Evolutionary conservation across 1,140 invertebrate species (phyloP), one percentile per base, ranked within the genome.

Genomic region (Zaprionus kolodkinae): DNA sequence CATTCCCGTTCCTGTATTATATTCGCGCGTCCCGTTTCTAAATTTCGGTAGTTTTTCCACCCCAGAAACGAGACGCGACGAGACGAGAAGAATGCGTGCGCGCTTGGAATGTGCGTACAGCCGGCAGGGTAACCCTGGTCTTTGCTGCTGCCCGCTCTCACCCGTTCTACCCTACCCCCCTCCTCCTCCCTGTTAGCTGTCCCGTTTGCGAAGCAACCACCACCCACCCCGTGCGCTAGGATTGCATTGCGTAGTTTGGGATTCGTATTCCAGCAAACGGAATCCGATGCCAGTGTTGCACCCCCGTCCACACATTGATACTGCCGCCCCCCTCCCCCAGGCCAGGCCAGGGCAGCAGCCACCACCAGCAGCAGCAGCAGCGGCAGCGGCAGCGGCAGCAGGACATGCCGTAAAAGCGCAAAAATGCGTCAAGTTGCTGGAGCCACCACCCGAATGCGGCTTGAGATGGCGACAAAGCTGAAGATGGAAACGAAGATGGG

Each of bases 11-110:
- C 27, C 57, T 48, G 15, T 33, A 74, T 79, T 80, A 74, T 82
- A 74, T 82, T 79, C 17, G 45, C 17, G 45, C 45, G 45, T 50
- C 45, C 27, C 50, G 68, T 52, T 61, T 25, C 52, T 59, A 64
- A 60, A 67, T 66, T 75, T 75, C 85, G 43, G 57, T 68, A 55
- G 65, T 78, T 79, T 79, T 79, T 87, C 83, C 81, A 87, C 83
- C 83, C 83, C 69, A 60, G 50, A 15, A 45, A 15, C n/a, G 30
- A 3, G 35, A 36, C 1, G 56, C 45, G 27, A 40, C 50, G 40
- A 55, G 62, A 54, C 12, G 45, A 30, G 27, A 30, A 25, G 25
- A 17, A 33, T 62, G 43, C 60, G 40, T 45, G 40, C 40, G 40
- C 40, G 40, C 7, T 45, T 6, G 40, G n/a, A 50, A 50, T 50